These are phyloP conservation scores for Cyprinus carpio DNA, from an alignment of 2,113 vertebrate species.

Conservation along the genomic window DNA sequence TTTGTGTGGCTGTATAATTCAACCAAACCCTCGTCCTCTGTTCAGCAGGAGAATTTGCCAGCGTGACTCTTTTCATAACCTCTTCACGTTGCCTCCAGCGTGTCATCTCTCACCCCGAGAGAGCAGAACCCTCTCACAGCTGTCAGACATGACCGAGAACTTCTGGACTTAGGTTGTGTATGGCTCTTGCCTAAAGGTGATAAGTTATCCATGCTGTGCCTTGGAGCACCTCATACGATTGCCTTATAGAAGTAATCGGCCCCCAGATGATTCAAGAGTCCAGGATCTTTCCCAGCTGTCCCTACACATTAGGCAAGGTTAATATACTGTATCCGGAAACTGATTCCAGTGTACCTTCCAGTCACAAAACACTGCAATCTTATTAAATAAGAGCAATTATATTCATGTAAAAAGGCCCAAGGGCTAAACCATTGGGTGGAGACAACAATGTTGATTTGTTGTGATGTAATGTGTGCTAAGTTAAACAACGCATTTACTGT, in stretches of 20 bases:
- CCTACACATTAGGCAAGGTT: constrained; percentile 20
- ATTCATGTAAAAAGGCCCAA: constrained; percentile 21
- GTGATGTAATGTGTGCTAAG: not conserved
- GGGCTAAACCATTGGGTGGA: not conserved
- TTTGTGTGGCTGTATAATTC: constrained; percentile 31
- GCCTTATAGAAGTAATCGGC: constrained; percentile 28
- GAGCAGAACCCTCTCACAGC: constrained; percentile 34
- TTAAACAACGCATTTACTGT: not conserved
- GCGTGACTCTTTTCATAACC: constrained; percentile 33
- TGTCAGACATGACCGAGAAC: constrained; percentile 35
- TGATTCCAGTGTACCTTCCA: not conserved
- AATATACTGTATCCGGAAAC: constrained; percentile 33
- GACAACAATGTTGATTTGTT: constrained; percentile 2
- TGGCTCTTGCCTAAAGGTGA: constrained; percentile 10
- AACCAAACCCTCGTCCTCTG: not conserved
- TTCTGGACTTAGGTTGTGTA: constrained; percentile 5
- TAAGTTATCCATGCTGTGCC: constrained; percentile 35
- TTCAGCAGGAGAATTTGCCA: constrained; percentile 13
- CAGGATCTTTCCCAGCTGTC: not conserved
- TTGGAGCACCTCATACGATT: constrained; percentile 7
- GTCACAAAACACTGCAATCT: constrained; percentile 1
- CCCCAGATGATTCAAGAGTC: constrained; percentile 28
- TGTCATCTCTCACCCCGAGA: constrained; percentile 41
- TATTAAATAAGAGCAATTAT: constrained; percentile 39
- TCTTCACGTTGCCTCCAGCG: constrained; percentile 11